A percentile compares a stretch with the other conserved stretches of the same genome.
phyloP scores from a whole-genome alignment of 2,113 vertebrate genomes.

The Ia io region DNA sequence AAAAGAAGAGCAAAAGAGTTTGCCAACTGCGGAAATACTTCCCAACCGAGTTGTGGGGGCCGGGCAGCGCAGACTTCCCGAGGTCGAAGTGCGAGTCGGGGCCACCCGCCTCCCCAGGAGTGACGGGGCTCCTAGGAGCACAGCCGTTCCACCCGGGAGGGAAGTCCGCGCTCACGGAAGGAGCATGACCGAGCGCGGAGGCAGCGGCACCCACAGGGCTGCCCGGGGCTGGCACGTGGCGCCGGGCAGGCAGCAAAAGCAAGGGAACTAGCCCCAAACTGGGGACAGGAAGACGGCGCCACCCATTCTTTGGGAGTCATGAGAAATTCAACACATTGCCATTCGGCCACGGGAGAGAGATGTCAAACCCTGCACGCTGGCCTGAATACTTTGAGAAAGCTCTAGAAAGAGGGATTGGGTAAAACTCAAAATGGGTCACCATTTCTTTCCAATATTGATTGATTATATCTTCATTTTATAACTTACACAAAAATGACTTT shows the following conservation, averaged over 20 bases:
- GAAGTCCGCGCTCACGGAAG: not conserved
- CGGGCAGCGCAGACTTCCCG: not conserved
- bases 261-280: not conserved
- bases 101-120: not conserved
- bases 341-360: not conserved
- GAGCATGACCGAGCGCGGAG: not conserved
- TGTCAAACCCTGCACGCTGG: not conserved
- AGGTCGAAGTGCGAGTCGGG: not conserved
- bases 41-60: not conserved
- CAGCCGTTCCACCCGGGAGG: no score
- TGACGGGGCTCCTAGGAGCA: not conserved
- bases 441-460: not conserved
- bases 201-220: not conserved
- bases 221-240: not conserved
- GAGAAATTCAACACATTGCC: not conserved
- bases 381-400: not conserved
- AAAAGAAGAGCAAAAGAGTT: not conserved
- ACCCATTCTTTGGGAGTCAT: not conserved
- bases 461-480: constrained; percentile 25
- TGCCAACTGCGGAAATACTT: not conserved
- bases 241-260: not conserved
- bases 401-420: not conserved
- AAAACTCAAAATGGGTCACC: not conserved
- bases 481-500: not conserved
- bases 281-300: no score